Evolutionary conservation across 1,140 invertebrate genomes (phyloP), one percentile per base, ranked within the genome.

Genomic region (Lepidurus packardi): DNA sequence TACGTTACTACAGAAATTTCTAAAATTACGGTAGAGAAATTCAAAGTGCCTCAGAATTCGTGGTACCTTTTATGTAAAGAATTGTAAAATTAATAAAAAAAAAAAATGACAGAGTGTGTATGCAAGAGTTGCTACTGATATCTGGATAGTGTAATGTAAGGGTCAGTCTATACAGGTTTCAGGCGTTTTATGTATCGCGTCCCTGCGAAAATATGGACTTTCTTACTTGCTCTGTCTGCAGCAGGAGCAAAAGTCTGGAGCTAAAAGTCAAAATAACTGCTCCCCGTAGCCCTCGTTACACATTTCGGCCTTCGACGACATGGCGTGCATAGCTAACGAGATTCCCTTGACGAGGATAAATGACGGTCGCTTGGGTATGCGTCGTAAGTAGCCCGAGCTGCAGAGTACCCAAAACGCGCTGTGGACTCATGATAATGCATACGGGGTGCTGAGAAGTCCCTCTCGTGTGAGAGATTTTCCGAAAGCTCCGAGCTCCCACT

Each of bases 321-420:
- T 16, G 53, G 53, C 53, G 53, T 65, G 53, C 53, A 65, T 65
- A 65, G 21, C 53, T 65, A 65, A 65, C 53, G 53, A 65, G 53
- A 65, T 65, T 65, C 53, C 53, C 53, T 65, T 65, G 53, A 65
- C 53, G 53, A 65, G 53, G 53, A 65, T 65, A 65, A 65, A 65
- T 65, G 53, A 65, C 53, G 53, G 53, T 65, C 53, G 13, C 53
- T 65, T 65, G n/a, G n/a, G 16, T 65, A 13, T 65, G 53, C 53
- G 53, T 65, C 53, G 8, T 65, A 65, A 65, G 53, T 65, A 65
- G 53, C 34, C 53, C 21, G 53, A 65, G 53, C 53, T 65, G 53
- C 53, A 65, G 53, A 65, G 21, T 65, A 65, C 53, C 53, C 21
- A 65, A 65, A 65, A 65, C 8, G 16, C 53, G 6, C 53, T 21